Conservation (phyloP, 2,797 vertebrate species). For the Artibeus lituratus region DNA sequence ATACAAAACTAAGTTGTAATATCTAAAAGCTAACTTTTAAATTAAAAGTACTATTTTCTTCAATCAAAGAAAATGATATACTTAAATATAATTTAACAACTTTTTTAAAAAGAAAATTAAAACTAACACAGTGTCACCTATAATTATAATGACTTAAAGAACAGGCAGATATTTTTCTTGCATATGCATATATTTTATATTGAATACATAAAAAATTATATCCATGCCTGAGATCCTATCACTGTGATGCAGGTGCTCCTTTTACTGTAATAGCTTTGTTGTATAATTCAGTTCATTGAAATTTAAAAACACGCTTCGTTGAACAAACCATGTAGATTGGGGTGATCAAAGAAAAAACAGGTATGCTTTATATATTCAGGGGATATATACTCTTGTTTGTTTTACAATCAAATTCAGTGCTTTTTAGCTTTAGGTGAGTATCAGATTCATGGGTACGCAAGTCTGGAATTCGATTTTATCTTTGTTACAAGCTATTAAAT, state of each 20-base stretch:
- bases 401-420: neutral
- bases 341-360: neutral
- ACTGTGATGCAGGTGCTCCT: neutral
- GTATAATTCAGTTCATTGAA: neutral
- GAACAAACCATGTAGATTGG: neutral
- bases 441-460: neutral
- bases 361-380: neutral
- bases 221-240: neutral
- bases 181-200: neutral
- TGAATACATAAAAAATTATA: neutral
- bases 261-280: neutral
- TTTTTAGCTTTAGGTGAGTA: neutral
- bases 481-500: neutral
- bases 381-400: neutral
- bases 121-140: neutral
- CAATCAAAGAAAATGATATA: neutral
- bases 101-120: slow-evolving; percentile 36
- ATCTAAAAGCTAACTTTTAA: neutral
- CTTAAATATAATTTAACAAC: slow-evolving; percentile 39
- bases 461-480: neutral
- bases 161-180: neutral
- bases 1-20: neutral
- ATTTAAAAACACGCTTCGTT: neutral
- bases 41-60: slow-evolving; percentile 22
- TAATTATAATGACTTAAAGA: neutral